phyloP scores from a whole-genome alignment of 2,888 invertebrate genomes.

The Dynastes hyllus region DNA sequence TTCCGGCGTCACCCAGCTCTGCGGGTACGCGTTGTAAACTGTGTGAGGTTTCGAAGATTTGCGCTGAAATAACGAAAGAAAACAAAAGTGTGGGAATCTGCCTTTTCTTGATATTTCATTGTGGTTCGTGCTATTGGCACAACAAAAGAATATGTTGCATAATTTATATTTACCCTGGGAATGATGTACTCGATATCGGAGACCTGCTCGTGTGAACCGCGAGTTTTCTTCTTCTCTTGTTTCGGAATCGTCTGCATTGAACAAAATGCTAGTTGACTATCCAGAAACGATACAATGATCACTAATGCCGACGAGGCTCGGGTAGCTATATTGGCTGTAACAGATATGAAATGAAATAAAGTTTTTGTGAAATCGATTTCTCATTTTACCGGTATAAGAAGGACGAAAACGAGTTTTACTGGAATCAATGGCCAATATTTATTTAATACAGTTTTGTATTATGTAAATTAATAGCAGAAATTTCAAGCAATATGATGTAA shows the following conservation, averaged over 20 bases:
- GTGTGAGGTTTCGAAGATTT: constrained; percentile 68
- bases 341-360: constrained; percentile 33
- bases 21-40: constrained; percentile 71
- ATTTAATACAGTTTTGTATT: no score
- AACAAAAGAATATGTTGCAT: constrained; percentile 45
- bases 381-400: no score
- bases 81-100: constrained; percentile 29
- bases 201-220: constrained; percentile 70
- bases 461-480: no score
- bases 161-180: constrained; percentile 70
- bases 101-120: neutral
- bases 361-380: no score
- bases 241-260: constrained; percentile 68
- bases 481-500: no score
- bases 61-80: constrained; percentile 63
- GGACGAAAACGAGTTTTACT: no score
- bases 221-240: constrained; percentile 62
- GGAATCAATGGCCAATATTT: no score
- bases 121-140: constrained; percentile 38
- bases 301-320: constrained; percentile 70
- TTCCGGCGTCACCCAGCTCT: constrained; percentile 75
- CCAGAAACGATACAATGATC: constrained; percentile 71
- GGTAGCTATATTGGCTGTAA: constrained; percentile 72
- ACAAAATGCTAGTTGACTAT: constrained; percentile 73
- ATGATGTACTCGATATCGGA: constrained; percentile 74